Percentiles rank a stretch among this genome's conserved stretches.
phyloP scores from a whole-genome alignment of 2,888 invertebrate genomes.

The Heliconius hortense region DNA sequence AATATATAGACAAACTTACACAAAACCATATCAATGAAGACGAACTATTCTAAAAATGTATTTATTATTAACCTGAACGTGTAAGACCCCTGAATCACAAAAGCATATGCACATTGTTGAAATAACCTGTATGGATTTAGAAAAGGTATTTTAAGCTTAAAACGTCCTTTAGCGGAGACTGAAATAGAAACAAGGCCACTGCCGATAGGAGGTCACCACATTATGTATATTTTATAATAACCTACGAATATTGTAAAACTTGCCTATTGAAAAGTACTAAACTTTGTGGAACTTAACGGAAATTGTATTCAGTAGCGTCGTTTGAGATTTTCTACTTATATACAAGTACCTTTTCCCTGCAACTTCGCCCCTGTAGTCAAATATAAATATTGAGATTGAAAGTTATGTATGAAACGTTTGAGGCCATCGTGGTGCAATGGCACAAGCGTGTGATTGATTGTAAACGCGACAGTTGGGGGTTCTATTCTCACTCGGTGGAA shows the following conservation, averaged over 20 bases:
- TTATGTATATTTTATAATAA: conserved; percentile 35
- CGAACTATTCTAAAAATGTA: conserved; percentile 20
- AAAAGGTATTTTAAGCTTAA: conserved; percentile 62
- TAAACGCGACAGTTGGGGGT: too few species aligned
- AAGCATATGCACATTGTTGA: conserved; percentile 50
- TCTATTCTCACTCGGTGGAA: too few species aligned
- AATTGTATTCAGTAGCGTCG: background rate
- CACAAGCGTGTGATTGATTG: too few species aligned
- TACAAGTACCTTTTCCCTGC: background rate
- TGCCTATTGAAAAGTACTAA: conserved; percentile 34
- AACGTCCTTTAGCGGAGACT: conserved; percentile 61
- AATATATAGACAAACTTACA: background rate
- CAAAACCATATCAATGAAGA: conserved; percentile 13
- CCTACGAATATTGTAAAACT: conserved; percentile 32
- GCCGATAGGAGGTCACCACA: conserved; percentile 43
- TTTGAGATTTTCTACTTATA: background rate
- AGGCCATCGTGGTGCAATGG: too few species aligned
- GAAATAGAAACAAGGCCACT: conserved; percentile 71
- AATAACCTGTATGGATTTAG: conserved; percentile 65
- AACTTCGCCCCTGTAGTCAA: background rate
- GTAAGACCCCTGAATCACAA: conserved; percentile 33
- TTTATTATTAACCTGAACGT: conserved; percentile 33
- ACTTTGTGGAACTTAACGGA: background rate
- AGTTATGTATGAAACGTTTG: too few species aligned
- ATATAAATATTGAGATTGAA: too few species aligned